These are phyloP conservation scores for Portevinia maculata DNA, from an alignment of 2,888 invertebrate genomes.

Conservation along the genomic window DNA sequence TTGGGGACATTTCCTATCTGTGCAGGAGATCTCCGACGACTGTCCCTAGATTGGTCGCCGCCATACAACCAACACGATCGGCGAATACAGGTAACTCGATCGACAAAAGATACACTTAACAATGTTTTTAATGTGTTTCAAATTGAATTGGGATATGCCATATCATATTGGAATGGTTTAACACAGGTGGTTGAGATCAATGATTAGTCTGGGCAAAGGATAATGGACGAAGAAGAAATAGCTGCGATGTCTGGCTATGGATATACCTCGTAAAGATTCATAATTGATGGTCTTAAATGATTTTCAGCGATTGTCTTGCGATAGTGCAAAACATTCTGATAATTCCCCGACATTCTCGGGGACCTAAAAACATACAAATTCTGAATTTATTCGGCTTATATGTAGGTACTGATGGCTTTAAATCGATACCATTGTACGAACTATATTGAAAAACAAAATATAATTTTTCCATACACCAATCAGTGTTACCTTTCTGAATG, in stretches of 20 bases:
- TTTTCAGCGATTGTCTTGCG: constrained; percentile 26
- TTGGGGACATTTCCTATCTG: constrained; percentile 66
- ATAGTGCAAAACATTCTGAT: constrained; percentile 32
- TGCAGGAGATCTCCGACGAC: constrained; percentile 52
- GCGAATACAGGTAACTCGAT: constrained; percentile 50
- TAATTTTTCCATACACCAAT: too few relatives aligned
- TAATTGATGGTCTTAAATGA: constrained; percentile 63
- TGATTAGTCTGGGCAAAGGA: constrained; percentile 55
- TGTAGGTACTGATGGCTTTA: too few relatives aligned
- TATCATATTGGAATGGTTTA: constrained; percentile 64
- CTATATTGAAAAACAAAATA: too few relatives aligned
- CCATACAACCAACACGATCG: constrained; percentile 37
- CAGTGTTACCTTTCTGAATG: too few relatives aligned
- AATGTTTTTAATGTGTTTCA: constrained; percentile 64
- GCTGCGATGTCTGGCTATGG: constrained; percentile 28
- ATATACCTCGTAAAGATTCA: constrained; percentile 55
- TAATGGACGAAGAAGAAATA: constrained; percentile 51
- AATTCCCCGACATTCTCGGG: not conserved
- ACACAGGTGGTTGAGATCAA: constrained; percentile 73
- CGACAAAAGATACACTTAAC: constrained; percentile 38
- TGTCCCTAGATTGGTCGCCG: constrained; percentile 51
- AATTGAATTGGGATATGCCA: constrained; percentile 55
- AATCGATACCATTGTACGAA: too few relatives aligned
- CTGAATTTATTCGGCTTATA: too few relatives aligned
- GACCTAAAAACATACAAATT: too few relatives aligned